A percentile compares a stretch with the other conserved stretches of the same genome.
Evolutionary conservation across 2,113 vertebrate genomes (phyloP).

Genomic region (Circaetus cinerascens): DNA sequence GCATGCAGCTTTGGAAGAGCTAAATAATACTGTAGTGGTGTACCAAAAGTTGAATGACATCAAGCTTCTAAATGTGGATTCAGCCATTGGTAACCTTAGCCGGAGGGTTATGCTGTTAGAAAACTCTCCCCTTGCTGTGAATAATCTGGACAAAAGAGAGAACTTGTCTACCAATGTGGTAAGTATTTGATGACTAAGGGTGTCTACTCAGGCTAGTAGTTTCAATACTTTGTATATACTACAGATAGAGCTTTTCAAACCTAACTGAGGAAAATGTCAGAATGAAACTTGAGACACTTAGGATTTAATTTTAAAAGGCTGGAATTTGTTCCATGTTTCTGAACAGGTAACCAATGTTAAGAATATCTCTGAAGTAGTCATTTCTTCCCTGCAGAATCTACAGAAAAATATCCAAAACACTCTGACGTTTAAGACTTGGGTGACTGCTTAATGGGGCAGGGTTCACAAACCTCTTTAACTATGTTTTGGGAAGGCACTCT

Average conservation of each 20-base stretch:
- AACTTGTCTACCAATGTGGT: slow-evolving; percentile 56
- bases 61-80: slow-evolving; percentile 71
- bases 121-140: slow-evolving; percentile 48
- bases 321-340: background rate
- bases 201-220: background rate
- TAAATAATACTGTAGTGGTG: slow-evolving; percentile 56
- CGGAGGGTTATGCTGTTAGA: slow-evolving; percentile 66
- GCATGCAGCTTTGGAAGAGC: slow-evolving; percentile 69
- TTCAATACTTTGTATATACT: background rate
- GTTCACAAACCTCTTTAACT: background rate
- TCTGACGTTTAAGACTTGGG: background rate
- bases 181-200: background rate
- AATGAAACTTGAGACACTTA: background rate
- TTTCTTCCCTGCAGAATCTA: background rate
- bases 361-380: background rate
- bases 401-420: background rate
- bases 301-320: background rate
- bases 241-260: background rate
- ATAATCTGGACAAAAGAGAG: slow-evolving; percentile 43
- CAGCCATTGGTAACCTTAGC: slow-evolving; percentile 68
- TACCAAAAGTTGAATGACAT: slow-evolving; percentile 72
- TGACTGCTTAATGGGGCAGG: background rate
- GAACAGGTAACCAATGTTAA: background rate
- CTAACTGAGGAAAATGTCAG: background rate
- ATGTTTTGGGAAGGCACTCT: background rate